Evolutionary conservation across 92 coral and sea anemone genomes (phyloP), one percentile per base, ranked within the genome.

Genomic region (Muricea muricata): DNA sequence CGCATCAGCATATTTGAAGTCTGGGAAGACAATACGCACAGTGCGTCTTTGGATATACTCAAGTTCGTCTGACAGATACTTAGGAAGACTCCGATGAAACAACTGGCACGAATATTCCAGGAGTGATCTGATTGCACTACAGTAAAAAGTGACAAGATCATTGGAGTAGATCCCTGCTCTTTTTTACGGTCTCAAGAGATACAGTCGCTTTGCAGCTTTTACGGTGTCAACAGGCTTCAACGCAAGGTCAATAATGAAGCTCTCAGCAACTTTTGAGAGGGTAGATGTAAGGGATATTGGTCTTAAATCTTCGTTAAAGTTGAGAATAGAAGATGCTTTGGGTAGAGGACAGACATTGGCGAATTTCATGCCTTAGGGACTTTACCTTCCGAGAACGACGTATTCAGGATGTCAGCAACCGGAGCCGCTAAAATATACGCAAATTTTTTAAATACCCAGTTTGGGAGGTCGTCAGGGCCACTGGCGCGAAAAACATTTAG

Each of bases 351-450:
- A 65, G 28, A 89, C 82, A 78, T 79, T 67, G 14, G 89, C 89
- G 42, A 89, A 9, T 75, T 89, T 89, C 89, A 84, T 29, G 61
- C 89, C 7, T 80, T 0, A 12, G 90, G 90, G 52, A 86, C 80
- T 65, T 69, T 81, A 31, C 82, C 54, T 55, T 86, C 90, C 42
- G 73, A 42, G 71, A 82, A 87, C n/a, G 88, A 87, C 61, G 91
- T 40, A 37, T 86, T 90, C 6, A 90, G 85, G 48, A 82, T 90
- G 9, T 75, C 83, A 21, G 90, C 89, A 78, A 69, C 37, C 25
- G 93, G 85, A 8, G 73, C 70, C 4, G 93, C 90, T 40, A 90
- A 41, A 54, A 90, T 87, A 42, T 90, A 90, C 25, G 93, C 85
- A 60, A 40, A 86, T 61, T 84, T 85, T 61, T 11, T 84, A n/a